A percentile compares a stretch with the other conserved stretches of the same genome.
Conservation (phyloP, 2,888 invertebrate species). For the Stenoptilia bipunctidactyla region DNA sequence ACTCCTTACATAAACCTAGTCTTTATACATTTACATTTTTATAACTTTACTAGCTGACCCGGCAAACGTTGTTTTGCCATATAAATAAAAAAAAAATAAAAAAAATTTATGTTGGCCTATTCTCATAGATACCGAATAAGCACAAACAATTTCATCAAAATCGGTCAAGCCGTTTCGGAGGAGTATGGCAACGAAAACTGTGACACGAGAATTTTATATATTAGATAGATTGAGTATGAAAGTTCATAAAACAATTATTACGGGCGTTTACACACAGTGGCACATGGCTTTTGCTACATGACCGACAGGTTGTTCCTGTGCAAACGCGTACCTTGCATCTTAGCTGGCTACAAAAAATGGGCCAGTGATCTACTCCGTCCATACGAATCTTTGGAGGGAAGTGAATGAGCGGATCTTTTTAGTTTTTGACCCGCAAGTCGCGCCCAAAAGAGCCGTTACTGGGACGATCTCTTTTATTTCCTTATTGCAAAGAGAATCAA, state of each 20-base stretch:
- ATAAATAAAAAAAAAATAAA: too few species aligned
- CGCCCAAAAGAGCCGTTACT: constrained; percentile 7
- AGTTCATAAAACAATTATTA: not conserved
- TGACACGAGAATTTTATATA: too few species aligned
- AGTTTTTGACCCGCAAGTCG: constrained; percentile 7
- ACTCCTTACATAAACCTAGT: not conserved
- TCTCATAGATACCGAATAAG: too few species aligned
- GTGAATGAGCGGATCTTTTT: constrained; percentile 12
- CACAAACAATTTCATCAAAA: too few species aligned
- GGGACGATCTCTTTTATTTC: constrained; percentile 6
- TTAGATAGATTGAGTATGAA: not conserved
- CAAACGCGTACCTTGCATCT: constrained; percentile 10
- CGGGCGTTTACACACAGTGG: constrained; percentile 1
- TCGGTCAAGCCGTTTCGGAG: too few species aligned
- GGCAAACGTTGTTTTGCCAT: too few species aligned
- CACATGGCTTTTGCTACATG: constrained; percentile 19
- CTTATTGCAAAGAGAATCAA: constrained; percentile 11
- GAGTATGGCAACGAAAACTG: too few species aligned
- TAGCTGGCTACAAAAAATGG: constrained; percentile 19
- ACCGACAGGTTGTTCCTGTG: constrained; percentile 19
- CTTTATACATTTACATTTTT: too few species aligned
- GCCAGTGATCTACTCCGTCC: too few species aligned
- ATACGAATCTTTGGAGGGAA: constrained; percentile 11
- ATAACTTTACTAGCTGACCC: too few species aligned
- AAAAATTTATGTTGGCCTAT: too few species aligned